Percentiles rank a stretch among this genome's conserved stretches.
These are phyloP conservation scores for Pampusana beccarii DNA, from an alignment of 2,113 vertebrate species.

Conservation along the genomic window DNA sequence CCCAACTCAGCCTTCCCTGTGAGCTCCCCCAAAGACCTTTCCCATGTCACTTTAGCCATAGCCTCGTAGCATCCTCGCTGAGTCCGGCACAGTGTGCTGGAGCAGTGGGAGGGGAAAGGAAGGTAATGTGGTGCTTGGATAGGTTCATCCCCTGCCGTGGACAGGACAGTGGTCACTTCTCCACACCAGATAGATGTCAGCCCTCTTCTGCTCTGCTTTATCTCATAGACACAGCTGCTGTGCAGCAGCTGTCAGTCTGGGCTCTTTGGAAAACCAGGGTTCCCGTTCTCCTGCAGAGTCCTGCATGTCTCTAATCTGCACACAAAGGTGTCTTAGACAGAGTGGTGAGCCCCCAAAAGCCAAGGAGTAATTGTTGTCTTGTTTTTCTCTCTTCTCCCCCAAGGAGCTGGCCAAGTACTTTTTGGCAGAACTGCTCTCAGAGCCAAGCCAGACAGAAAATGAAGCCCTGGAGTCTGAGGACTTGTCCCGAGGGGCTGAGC, in stretches of 20 bases:
- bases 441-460: constrained; percentile 92
- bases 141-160: background rate
- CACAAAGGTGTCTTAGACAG: background rate
- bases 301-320: background rate
- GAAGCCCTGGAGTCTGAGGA: constrained; percentile 89
- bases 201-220: fast-evolving
- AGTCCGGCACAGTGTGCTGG: fast-evolving
- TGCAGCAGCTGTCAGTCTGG: fast-evolving
- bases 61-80: fast-evolving
- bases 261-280: background rate
- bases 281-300: background rate
- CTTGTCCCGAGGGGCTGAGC: constrained; percentile 81
- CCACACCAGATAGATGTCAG: background rate
- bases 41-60: background rate
- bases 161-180: background rate
- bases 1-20: background rate
- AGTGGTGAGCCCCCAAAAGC: background rate
- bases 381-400: background rate
- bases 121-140: background rate
- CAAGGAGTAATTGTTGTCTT: background rate
- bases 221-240: background rate
- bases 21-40: background rate
- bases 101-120: background rate
- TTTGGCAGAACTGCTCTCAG: constrained; percentile 89
- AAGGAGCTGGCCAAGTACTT: constrained; percentile 90